Conservation (phyloP, 2,113 vertebrate species). For the Sylvilagus bachmani region DNA sequence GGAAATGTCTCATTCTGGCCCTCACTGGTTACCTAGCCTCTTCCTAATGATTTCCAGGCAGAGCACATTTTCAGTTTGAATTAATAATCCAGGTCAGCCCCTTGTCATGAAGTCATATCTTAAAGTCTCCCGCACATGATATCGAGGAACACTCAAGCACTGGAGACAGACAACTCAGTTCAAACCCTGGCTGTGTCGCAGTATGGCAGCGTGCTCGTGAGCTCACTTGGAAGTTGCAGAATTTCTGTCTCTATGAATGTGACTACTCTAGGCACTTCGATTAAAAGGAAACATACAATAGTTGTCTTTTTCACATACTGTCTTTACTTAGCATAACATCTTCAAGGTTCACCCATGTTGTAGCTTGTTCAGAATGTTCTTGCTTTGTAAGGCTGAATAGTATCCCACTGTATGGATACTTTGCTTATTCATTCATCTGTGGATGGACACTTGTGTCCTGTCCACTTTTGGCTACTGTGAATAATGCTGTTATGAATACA, state of each 20-base stretch:
- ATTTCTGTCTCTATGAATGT: background rate
- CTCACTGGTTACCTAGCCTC: conserved; percentile 20
- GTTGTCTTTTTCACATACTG: background rate
- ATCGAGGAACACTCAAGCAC: background rate
- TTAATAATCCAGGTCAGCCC: conserved; percentile 61
- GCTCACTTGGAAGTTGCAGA: background rate
- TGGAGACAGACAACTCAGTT: background rate
- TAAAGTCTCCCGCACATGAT: background rate
- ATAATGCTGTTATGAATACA: background rate
- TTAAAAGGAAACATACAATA: background rate
- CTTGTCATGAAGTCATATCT: conserved; percentile 1
- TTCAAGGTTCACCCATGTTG: background rate
- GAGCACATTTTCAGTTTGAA: conserved; percentile 32
- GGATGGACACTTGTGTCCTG: background rate
- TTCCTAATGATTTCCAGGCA: conserved; percentile 70
- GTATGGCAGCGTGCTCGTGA: background rate
- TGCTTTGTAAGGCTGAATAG: background rate
- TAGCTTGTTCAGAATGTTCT: background rate
- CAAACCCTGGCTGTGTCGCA: background rate
- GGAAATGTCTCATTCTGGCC: background rate
- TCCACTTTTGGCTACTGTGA: background rate
- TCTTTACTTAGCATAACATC: background rate
- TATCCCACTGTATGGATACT: background rate
- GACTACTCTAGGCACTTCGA: background rate
- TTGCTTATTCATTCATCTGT: background rate